Percentiles rank a stretch among this genome's conserved stretches.
phyloP scores from a whole-genome alignment of 2,888 invertebrate species.

The Thecocarcelia acutangulata region DNA sequence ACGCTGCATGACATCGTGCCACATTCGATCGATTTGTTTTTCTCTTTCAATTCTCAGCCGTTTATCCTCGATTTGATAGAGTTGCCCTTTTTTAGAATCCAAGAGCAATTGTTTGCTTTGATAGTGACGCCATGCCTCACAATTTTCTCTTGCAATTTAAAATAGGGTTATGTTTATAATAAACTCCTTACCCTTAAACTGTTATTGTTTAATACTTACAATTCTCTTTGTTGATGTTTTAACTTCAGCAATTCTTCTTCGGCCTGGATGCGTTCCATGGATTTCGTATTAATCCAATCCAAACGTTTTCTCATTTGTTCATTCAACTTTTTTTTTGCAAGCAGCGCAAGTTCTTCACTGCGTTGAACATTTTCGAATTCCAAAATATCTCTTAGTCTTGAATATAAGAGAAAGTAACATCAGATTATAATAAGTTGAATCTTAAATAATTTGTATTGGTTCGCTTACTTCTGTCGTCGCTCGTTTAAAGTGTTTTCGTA shows the following conservation, averaged over 20 bases:
- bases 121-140: constrained; percentile 69
- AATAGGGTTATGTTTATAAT: too few relatives aligned
- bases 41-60: constrained; percentile 54
- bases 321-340: constrained; percentile 53
- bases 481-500: constrained; percentile 39
- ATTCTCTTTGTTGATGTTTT: constrained; percentile 68
- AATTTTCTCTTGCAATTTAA: constrained; percentile 67
- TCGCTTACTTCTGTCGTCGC: constrained; percentile 60
- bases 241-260: constrained; percentile 68
- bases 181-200: constrained; percentile 31
- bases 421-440: neutral
- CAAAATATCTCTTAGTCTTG: constrained; percentile 67
- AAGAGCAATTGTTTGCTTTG: constrained; percentile 68
- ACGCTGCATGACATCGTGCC: constrained; percentile 62
- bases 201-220: constrained; percentile 53
- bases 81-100: constrained; percentile 70
- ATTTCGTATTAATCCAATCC: constrained; percentile 67
- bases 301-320: constrained; percentile 62
- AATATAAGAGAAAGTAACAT: neutral
- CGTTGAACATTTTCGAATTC: constrained; percentile 64
- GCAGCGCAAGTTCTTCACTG: constrained; percentile 65
- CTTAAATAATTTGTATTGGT: too few relatives aligned
- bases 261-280: constrained; percentile 62
- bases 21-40: constrained; percentile 65
- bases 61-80: constrained; percentile 71